Evolutionary conservation across 1,140 invertebrate genomes (phyloP).

Genomic region (Melipona quadrifasciata): DNA sequence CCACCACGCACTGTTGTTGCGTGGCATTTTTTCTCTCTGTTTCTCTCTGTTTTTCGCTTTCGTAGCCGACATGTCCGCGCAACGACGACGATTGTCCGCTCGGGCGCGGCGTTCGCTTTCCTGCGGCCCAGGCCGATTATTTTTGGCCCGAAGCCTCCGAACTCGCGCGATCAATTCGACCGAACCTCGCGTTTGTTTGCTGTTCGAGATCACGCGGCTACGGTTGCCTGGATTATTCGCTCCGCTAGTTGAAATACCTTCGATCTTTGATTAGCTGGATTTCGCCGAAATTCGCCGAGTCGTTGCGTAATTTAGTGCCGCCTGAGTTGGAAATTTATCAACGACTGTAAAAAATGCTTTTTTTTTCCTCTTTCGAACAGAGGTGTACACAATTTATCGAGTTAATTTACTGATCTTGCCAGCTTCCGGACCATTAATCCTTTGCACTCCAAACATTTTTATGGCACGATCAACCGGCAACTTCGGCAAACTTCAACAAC

Average conservation of each 20-base stretch:
- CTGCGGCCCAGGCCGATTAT: constrained; percentile 5
- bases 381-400: not conserved
- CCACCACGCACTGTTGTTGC: not conserved
- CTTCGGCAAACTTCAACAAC: no score
- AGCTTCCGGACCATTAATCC: not conserved
- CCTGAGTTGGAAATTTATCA: not conserved
- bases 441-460: no score
- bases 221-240: not conserved
- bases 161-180: not conserved
- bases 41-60: not conserved
- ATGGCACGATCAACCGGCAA: no score
- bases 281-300: not conserved
- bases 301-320: not conserved
- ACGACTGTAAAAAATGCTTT: not conserved
- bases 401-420: not conserved
- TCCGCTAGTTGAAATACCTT: not conserved
- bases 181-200: constrained; percentile 10
- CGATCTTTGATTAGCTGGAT: not conserved
- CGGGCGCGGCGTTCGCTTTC: not conserved
- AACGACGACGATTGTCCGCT: constrained; percentile 22
- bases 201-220: not conserved
- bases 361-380: not conserved
- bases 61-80: constrained; percentile 10
- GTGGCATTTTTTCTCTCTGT: not conserved
- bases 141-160: constrained; percentile 2